phyloP scores from a whole-genome alignment of 2,797 vertebrate genomes.

The Siniperca scherzeri region DNA sequence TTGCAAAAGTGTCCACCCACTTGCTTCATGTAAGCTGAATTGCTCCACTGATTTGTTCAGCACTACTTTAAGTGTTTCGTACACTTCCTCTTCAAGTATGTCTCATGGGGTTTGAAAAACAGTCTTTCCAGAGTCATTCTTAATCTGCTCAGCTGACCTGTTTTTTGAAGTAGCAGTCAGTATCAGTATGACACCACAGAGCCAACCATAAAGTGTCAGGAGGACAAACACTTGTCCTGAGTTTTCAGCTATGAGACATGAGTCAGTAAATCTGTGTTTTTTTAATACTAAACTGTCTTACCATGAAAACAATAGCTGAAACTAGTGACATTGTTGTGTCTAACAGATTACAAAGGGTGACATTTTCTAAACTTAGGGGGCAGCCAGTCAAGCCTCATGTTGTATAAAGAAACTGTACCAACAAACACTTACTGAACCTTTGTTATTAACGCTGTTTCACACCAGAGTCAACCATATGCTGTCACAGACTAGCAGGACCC shows the following conservation, averaged over 20 bases:
- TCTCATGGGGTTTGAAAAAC: not conserved
- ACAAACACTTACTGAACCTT: conserved; percentile 18
- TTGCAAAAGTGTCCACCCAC: not conserved
- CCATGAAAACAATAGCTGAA: not conserved
- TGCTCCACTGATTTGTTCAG: conserved; percentile 43
- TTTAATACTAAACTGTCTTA: not conserved
- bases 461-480: conserved; percentile 20
- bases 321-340: not conserved
- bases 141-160: not conserved
- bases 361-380: not conserved
- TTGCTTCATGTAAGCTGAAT: conserved; percentile 36
- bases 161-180: not conserved
- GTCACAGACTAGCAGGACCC: conserved; percentile 7
- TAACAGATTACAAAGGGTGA: conserved; percentile 18
- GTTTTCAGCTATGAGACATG: not conserved
- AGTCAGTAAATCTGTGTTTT: not conserved
- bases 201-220: not conserved
- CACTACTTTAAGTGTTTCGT: not conserved
- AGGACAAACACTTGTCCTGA: not conserved
- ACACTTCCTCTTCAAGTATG: conserved; percentile 27
- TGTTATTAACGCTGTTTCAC: conserved; percentile 14
- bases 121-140: not conserved
- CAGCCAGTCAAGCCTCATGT: not conserved
- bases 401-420: conserved; percentile 3
- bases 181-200: not conserved